Conservation (phyloP, 2,797 vertebrate species). For the Synanceia verrucosa region DNA sequence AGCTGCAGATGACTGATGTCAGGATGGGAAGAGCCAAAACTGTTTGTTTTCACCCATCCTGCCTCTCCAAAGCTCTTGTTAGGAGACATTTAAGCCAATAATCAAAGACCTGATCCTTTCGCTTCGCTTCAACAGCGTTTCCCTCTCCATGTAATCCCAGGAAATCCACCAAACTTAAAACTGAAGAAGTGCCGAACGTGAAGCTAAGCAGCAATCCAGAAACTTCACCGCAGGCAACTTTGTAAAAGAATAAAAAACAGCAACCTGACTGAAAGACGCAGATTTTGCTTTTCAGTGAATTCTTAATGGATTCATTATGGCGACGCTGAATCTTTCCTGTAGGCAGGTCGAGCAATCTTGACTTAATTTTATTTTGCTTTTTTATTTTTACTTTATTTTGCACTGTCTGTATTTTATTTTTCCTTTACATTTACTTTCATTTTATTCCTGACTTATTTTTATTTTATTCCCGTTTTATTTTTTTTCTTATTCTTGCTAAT, state of each 20-base stretch:
- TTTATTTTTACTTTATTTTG: too few relatives aligned
- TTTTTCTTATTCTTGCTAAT: too few relatives aligned
- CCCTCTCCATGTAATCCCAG: constrained; percentile 21
- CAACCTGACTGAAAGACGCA: constrained; percentile 26
- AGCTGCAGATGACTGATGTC: constrained; percentile 19
- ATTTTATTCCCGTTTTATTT: too few relatives aligned
- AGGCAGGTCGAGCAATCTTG: too few relatives aligned
- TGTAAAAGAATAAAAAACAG: background rate
- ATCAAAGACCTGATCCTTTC: constrained; percentile 15
- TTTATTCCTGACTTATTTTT: too few relatives aligned
- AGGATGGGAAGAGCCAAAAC: background rate
- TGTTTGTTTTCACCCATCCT: constrained; percentile 18
- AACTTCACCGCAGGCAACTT: background rate
- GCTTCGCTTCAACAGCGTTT: constrained; percentile 10
- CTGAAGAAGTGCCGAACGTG: background rate
- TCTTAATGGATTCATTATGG: constrained; percentile 38
- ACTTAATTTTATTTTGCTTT: too few relatives aligned
- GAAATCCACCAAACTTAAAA: constrained; percentile 29
- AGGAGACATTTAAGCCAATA: constrained; percentile 23
- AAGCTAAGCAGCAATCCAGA: background rate
- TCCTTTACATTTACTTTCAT: too few relatives aligned
- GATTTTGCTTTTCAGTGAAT: constrained; percentile 10
- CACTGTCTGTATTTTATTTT: too few relatives aligned
- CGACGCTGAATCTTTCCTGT: too few relatives aligned
- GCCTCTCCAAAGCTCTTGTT: background rate